phyloP scores from a whole-genome alignment of 2,888 invertebrate species.

The Pristionchus entomophagus region DNA sequence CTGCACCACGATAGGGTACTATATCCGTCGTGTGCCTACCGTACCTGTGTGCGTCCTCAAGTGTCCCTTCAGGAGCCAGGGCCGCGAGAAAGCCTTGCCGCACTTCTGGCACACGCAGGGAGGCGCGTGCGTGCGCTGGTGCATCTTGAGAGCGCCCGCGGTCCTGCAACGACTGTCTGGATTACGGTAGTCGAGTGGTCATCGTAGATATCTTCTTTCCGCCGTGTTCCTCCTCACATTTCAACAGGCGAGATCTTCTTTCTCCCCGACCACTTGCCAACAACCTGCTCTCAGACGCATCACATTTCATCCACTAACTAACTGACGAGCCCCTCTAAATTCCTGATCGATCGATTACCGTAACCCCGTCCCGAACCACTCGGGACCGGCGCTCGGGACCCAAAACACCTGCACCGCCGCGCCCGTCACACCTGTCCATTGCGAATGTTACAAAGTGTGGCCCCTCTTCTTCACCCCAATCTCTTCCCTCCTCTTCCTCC shows the following conservation, averaged over 20 bases:
- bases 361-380: neutral
- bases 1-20: conserved; percentile 49
- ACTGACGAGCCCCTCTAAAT: neutral
- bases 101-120: conserved; percentile 61
- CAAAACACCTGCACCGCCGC: conserved; percentile 7
- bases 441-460: conserved; percentile 27
- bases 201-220: neutral
- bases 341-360: neutral
- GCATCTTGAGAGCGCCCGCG: conserved; percentile 66
- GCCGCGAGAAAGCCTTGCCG: conserved; percentile 62
- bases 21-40: neutral
- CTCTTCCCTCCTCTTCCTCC: neutral
- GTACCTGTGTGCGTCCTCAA: conserved; percentile 62
- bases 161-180: conserved; percentile 24
- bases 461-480: neutral
- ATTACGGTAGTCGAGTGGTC: neutral
- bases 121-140: conserved; percentile 62
- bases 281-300: neutral
- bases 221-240: neutral
- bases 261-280: conserved; percentile 14
- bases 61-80: conserved; percentile 66
- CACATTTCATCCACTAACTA: neutral
- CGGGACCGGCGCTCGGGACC: neutral
- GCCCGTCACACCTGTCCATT: neutral
- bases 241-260: neutral